These are phyloP conservation scores for Brachionus paranguensis DNA, from an alignment of 1,140 invertebrate species.

Conservation along the genomic window DNA sequence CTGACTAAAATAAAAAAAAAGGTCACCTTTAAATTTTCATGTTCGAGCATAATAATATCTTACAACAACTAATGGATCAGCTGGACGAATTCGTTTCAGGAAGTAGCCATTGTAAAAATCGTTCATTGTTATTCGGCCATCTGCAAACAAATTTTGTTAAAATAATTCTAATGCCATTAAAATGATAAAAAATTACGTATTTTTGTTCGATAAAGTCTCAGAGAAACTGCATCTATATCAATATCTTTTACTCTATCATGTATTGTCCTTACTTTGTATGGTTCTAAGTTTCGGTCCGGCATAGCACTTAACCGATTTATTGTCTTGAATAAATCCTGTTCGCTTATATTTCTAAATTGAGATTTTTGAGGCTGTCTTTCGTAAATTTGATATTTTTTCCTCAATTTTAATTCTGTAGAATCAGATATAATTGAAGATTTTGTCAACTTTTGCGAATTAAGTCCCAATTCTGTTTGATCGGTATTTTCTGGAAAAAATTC, in stretches of 20 bases:
- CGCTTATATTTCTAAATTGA: neutral
- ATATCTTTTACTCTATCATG: neutral
- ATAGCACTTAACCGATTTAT: neutral
- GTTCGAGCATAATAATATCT: neutral
- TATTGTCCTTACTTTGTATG: neutral
- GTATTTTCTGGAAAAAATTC: neutral
- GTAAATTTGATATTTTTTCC: neutral
- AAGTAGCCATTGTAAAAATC: neutral
- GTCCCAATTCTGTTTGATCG: neutral
- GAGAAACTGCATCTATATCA: neutral
- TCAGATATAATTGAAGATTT: neutral
- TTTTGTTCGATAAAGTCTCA: neutral
- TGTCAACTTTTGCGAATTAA: neutral
- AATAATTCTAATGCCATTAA: neutral
- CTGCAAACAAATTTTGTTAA: neutral
- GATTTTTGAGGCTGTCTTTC: neutral
- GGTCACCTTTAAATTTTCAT: neutral
- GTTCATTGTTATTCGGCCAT: neutral
- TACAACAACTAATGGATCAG: neutral
- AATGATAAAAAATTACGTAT: neutral
- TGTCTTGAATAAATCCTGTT: neutral
- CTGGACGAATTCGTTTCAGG: neutral
- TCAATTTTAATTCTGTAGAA: neutral
- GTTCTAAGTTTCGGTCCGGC: neutral
- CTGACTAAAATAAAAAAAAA: neutral